Percentiles rank a stretch among this genome's conserved stretches.
phyloP scores from a whole-genome alignment of 2,113 vertebrate species.

The Tautogolabrus adspersus region DNA sequence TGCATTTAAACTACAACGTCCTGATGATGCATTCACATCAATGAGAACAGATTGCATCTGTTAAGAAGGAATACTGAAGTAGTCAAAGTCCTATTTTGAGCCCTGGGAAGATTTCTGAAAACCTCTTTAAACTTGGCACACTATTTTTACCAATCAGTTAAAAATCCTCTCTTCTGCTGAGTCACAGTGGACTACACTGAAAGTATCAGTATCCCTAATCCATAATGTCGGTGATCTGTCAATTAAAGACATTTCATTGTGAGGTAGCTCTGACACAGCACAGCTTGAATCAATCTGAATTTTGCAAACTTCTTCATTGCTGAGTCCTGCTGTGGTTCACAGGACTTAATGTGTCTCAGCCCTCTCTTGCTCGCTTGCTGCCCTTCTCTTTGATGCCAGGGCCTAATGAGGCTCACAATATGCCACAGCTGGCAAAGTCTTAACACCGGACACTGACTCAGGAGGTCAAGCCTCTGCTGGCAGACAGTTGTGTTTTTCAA shows the following conservation, averaged over 20 bases:
- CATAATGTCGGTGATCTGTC: not conserved
- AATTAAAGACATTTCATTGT: slow-evolving; percentile 28
- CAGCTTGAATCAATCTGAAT: slow-evolving; percentile 28
- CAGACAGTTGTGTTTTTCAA: slow-evolving; percentile 2
- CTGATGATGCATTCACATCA: too few relatives aligned
- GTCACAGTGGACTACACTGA: slow-evolving; percentile 10
- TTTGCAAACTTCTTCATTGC: slow-evolving; percentile 21
- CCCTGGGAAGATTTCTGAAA: not conserved
- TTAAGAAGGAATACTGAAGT: too few relatives aligned
- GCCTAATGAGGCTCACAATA: slow-evolving; percentile 52
- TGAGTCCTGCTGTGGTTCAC: slow-evolving; percentile 51
- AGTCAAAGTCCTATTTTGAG: not conserved
- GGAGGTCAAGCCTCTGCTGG: slow-evolving; percentile 24
- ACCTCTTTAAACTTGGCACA: not conserved
- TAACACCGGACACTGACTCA: slow-evolving; percentile 36
- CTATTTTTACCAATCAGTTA: not conserved
- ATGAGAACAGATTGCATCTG: too few relatives aligned
- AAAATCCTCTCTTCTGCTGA: not conserved
- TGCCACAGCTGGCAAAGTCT: slow-evolving; percentile 50
- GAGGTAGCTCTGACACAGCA: slow-evolving; percentile 11
- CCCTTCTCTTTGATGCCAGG: slow-evolving; percentile 47
- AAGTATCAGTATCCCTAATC: not conserved
- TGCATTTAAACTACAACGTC: too few relatives aligned
- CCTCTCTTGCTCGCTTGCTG: slow-evolving; percentile 25
- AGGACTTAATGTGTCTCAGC: slow-evolving; percentile 25